Percentiles rank a stretch among this genome's conserved stretches.
These are phyloP conservation scores for Sinelater perroti DNA, from an alignment of 2,888 invertebrate species.

Conservation along the genomic window DNA sequence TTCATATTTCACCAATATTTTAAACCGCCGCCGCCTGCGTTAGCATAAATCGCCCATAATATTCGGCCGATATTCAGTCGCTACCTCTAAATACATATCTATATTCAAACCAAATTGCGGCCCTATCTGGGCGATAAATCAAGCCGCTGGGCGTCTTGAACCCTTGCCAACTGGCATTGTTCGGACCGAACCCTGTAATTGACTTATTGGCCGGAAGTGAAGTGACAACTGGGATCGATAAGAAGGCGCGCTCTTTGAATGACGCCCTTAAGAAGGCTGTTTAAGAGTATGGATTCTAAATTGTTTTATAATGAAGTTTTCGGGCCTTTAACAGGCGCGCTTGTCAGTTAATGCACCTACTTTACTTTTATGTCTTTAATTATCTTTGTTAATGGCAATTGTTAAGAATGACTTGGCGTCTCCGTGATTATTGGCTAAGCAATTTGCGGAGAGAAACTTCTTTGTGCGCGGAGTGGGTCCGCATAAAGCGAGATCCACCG, in stretches of 20 bases:
- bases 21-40: constrained; percentile 41
- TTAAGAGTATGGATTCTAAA: constrained; percentile 43
- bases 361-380: constrained; percentile 40
- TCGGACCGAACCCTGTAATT: constrained; percentile 58
- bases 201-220: constrained; percentile 61
- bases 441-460: constrained; percentile 1
- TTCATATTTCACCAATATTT: constrained; percentile 31
- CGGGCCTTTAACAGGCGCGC: constrained; percentile 38
- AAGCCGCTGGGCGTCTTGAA: constrained; percentile 59
- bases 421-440: constrained; percentile 22
- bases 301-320: constrained; percentile 50
- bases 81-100: constrained; percentile 55
- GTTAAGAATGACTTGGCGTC: constrained; percentile 25
- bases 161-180: constrained; percentile 60
- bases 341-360: constrained; percentile 34
- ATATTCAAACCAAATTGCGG: constrained; percentile 56
- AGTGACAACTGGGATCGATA: constrained; percentile 54
- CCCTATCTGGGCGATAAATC: constrained; percentile 58
- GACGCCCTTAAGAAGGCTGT: constrained; percentile 48
- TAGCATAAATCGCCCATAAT: constrained; percentile 45
- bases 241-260: constrained; percentile 49
- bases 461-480: background rate
- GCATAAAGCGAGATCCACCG: constrained; percentile 5
- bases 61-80: constrained; percentile 50
- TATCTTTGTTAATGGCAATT: constrained; percentile 34